Evolutionary conservation across 2,113 vertebrate genomes (phyloP).

Genomic region (Eubucco bourcierii): DNA sequence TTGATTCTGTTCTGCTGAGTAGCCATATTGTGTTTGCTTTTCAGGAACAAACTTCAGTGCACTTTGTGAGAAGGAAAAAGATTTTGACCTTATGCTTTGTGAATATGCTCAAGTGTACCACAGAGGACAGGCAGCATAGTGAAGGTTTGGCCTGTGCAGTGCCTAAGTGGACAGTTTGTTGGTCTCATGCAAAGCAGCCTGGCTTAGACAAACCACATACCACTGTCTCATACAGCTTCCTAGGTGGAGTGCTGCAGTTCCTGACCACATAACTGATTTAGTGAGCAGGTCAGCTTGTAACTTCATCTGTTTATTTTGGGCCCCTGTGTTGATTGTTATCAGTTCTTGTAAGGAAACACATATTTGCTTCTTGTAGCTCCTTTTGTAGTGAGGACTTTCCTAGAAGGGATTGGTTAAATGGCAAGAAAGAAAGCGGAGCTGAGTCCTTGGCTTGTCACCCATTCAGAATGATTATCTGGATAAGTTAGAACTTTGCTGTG

Average conservation of each 20-base stretch:
- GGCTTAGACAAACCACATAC: background rate
- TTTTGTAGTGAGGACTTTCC: background rate
- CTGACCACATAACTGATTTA: background rate
- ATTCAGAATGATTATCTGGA: background rate
- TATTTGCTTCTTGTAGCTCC: background rate
- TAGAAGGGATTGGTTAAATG: background rate
- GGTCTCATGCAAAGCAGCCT: background rate
- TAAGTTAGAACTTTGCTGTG: background rate
- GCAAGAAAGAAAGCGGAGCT: background rate
- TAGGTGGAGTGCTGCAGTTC: background rate
- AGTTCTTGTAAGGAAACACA: background rate
- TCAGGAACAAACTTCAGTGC: background rate
- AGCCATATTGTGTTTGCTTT: background rate
- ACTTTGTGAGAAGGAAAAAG: background rate
- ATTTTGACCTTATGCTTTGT: background rate
- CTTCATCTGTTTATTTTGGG: background rate
- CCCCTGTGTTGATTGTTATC: background rate
- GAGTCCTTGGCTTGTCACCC: background rate
- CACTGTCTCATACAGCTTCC: background rate
- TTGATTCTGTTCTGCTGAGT: background rate
- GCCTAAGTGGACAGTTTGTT: background rate
- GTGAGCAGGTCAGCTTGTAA: background rate
- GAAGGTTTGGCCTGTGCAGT: background rate
- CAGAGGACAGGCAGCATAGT: background rate
- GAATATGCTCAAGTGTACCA: background rate